phyloP scores from a whole-genome alignment of 2,797 vertebrate genomes.

The Protosalanx chinensis region DNA sequence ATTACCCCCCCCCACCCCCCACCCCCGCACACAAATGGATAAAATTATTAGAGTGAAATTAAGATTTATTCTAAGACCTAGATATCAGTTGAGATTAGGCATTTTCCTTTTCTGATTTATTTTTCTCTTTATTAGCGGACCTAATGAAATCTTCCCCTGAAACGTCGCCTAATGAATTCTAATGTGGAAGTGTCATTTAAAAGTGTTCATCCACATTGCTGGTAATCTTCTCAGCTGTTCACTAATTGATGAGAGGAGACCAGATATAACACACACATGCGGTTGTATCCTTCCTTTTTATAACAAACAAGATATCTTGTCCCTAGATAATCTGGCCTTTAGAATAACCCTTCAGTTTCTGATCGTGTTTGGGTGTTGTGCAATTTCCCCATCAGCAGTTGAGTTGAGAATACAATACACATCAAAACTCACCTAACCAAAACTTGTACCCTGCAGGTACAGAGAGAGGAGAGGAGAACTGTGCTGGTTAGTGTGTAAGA shows the following conservation, averaged over 20 bases:
- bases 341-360: not conserved
- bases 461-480: no score
- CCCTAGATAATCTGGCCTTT: not conserved
- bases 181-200: conserved; percentile 42
- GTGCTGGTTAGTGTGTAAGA: conserved; percentile 14
- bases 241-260: conserved; percentile 1
- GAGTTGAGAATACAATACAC: not conserved
- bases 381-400: not conserved
- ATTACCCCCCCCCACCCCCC: conserved; percentile 55
- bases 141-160: conserved; percentile 55
- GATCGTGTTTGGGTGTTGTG: not conserved
- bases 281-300: no score
- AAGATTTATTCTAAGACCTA: conserved; percentile 62
- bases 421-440: not conserved
- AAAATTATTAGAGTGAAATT: conserved; percentile 66
- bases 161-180: conserved; percentile 53
- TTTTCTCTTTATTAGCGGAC: conserved; percentile 28
- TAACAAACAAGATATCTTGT: not conserved
- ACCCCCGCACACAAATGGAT: conserved; percentile 32
- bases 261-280: not conserved
- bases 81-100: conserved; percentile 47
- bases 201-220: conserved; percentile 35
- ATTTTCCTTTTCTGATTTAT: conserved; percentile 16
- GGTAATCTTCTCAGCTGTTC: conserved; percentile 38
- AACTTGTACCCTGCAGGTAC: conserved; percentile 14